Base-by-base conservation (phyloP, 2,113 vertebrate genomes). In the Psephotus haematonotus region DNA sequence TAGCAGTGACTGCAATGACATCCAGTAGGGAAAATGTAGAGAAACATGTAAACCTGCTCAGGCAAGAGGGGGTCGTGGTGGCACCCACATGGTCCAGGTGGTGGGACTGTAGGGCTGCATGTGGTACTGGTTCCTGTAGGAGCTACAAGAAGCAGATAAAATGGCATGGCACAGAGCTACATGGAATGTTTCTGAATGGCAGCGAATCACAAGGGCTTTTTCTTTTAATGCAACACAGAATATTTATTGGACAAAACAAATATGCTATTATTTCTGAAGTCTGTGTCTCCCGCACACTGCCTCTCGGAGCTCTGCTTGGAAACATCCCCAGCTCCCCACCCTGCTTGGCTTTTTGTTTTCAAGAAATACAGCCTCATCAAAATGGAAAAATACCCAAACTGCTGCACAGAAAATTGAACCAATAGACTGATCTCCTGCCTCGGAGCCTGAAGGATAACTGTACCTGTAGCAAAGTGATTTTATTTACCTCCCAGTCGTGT, bases 311-410 rank as follows among this genome's bases (percentile, higher is more conserved):
- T 62, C 41, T 69, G 59, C 70, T 72, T 91, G 91, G 78, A 88
- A 93, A 57, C 15, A 10, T 72, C 39, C 44, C 70, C 70, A 79
- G 43, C 18, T 95, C 46, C 67, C 71, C 53, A 69, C 67, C 37
- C 70, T 35, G 9, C 39, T 52, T 82, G 59, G 82, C 70, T 79
- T 87, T 77, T 60, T 64, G 62, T 84, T 87, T 94, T 91, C 67
- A 82, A 91, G 87, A 91, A 91, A 94, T 82, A 91, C 0, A 47
- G 29, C 44, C 46, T 92, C 44, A 74, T 87, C 57, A 57, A 87
- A 82, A 89, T 62, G n/a, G 52, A 87, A 90, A 95, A 82, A 71
- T 37, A 80, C 39, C 55, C 57, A 49, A 93, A 85, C 44, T 72
- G 55, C 69, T 86, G 39, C 62, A 68, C n/a, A 91, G 62, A 82